Evolutionary conservation across 1,140 invertebrate genomes (phyloP).

Genomic region (Steinernema feltiae): DNA sequence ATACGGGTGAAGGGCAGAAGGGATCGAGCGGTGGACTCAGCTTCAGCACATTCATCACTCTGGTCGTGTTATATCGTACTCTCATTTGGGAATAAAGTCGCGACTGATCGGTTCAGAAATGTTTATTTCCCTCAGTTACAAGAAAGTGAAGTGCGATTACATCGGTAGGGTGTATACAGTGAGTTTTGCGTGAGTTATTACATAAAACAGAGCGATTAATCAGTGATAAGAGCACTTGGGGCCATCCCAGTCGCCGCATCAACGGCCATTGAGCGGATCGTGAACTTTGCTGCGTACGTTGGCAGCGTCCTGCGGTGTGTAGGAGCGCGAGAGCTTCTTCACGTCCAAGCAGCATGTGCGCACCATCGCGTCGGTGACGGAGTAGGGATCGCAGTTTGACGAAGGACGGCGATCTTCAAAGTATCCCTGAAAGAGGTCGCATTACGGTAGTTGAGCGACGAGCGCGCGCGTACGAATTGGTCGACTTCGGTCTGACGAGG

Average conservation of each 20-base stretch:
- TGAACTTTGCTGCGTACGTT: background rate
- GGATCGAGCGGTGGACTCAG: no score
- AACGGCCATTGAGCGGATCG: background rate
- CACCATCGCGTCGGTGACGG: slow-evolving; percentile 56
- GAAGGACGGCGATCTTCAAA: slow-evolving; percentile 83
- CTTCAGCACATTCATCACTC: no score
- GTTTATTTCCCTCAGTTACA: background rate
- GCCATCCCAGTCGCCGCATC: background rate
- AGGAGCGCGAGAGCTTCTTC: slow-evolving; percentile 14
- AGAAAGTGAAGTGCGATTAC: background rate
- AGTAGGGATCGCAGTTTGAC: slow-evolving; percentile 85
- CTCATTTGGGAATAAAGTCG: no score
- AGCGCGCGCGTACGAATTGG: slow-evolving; percentile 59
- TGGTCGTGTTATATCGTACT: no score
- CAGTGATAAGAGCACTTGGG: background rate
- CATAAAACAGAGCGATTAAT: no score
- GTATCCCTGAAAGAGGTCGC: slow-evolving; percentile 73
- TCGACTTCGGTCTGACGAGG: slow-evolving; percentile 74
- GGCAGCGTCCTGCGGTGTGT: background rate
- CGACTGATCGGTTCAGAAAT: background rate
- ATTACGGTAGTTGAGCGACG: background rate
- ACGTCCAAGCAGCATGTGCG: slow-evolving; percentile 66
- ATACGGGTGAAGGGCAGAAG: no score
- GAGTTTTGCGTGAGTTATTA: background rate
- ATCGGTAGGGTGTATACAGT: background rate